Percentiles rank a stretch among this genome's conserved stretches.
Conservation (phyloP, 2,797 vertebrate genomes). For the Vultur gryphus region DNA sequence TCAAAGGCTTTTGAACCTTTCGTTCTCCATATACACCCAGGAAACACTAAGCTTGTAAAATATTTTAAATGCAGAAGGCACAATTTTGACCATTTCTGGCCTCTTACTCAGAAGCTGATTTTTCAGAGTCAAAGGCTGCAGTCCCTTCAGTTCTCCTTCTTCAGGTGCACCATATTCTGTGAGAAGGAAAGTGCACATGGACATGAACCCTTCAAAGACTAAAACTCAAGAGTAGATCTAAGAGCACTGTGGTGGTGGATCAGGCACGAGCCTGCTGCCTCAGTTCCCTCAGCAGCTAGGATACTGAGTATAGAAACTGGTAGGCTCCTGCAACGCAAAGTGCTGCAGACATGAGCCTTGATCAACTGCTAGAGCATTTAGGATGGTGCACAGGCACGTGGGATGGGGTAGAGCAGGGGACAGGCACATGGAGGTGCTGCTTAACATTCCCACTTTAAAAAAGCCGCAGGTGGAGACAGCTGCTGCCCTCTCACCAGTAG, state of each 20-base stretch:
- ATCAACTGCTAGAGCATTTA: neutral
- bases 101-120: conserved; percentile 89
- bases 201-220: neutral
- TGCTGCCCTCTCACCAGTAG: neutral
- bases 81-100: neutral
- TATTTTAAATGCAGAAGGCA: neutral
- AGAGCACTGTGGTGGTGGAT: neutral
- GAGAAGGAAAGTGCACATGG: neutral
- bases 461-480: neutral
- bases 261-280: neutral
- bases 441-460: neutral
- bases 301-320: fast-evolving
- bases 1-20: neutral
- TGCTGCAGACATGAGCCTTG: fast-evolving
- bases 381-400: neutral
- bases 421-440: neutral
- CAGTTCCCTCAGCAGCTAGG: neutral
- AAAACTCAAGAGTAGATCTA: neutral
- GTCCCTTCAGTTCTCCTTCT: conserved; percentile 83
- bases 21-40: neutral
- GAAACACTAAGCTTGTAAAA: neutral
- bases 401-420: neutral
- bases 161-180: conserved; percentile 89
- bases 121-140: conserved; percentile 81
- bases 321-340: fast-evolving